phyloP scores from a whole-genome alignment of 2,113 vertebrate genomes.

The Leptobrachium ailaonicum region DNA sequence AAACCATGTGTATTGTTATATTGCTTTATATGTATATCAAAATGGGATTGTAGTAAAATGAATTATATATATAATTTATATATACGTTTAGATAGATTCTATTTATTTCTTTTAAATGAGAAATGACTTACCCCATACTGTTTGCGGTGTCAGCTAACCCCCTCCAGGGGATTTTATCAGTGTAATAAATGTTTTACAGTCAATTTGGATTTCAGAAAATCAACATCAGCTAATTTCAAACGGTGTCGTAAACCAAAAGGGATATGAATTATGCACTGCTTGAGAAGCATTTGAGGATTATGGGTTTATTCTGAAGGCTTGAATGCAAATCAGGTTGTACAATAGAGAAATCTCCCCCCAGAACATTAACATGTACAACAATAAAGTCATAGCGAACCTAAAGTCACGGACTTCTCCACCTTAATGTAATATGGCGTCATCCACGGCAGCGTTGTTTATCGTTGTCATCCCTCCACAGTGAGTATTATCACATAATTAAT shows the following conservation, averaged over 20 bases:
- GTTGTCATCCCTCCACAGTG: conserved; percentile 9
- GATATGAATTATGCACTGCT: conserved; percentile 60
- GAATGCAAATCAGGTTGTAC: conserved; percentile 66
- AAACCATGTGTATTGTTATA: too few species aligned
- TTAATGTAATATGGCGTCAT: neutral
- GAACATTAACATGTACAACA: conserved; percentile 31
- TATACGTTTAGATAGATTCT: neutral
- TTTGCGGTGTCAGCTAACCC: conserved; percentile 10
- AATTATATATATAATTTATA: too few species aligned
- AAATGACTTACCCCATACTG: conserved; percentile 3
- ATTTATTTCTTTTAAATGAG: neutral
- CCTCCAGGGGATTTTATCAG: conserved; percentile 33
- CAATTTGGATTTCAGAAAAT: conserved; percentile 47
- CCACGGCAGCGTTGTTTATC: neutral
- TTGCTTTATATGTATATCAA: too few species aligned
- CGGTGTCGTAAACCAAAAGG: conserved; percentile 57
- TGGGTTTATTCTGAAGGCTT: conserved; percentile 61
- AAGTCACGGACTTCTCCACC: neutral
- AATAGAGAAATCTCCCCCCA: conserved; percentile 57
- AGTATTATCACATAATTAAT: conserved; percentile 3
- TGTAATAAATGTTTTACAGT: conserved; percentile 47
- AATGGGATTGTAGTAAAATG: too few species aligned
- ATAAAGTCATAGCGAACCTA: conserved; percentile 20
- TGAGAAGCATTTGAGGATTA: conserved; percentile 57
- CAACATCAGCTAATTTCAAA: conserved; percentile 60